phyloP scores from a whole-genome alignment of 2,888 invertebrate genomes.

The Blomia tropicalis region DNA sequence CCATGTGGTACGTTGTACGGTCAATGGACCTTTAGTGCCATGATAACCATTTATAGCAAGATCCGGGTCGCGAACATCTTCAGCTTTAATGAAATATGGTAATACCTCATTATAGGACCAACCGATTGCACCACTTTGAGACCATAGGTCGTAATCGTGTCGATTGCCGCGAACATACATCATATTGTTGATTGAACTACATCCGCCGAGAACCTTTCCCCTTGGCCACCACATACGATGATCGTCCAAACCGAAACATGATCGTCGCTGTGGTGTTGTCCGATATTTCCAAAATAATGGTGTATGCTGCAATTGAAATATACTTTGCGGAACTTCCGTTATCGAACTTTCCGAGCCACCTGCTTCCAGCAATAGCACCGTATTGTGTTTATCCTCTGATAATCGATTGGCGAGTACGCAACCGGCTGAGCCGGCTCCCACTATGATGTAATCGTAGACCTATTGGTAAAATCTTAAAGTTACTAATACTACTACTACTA shows the following conservation, averaged over 20 bases:
- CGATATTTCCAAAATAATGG: conserved; percentile 75
- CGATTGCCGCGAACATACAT: conserved; percentile 70
- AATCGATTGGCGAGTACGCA: conserved; percentile 70
- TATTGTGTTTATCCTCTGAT: conserved; percentile 29
- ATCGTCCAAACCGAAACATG: conserved; percentile 29
- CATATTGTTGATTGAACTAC: conserved; percentile 74
- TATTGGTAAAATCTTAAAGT: neutral
- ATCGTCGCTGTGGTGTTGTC: conserved; percentile 54
- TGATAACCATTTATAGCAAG: conserved; percentile 28
- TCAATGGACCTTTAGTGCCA: conserved; percentile 25
- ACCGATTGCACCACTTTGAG: conserved; percentile 57
- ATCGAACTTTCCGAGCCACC: conserved; percentile 31
- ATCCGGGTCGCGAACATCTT: conserved; percentile 35
- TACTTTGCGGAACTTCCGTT: conserved; percentile 30
- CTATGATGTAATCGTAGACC: conserved; percentile 16
- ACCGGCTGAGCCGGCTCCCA: conserved; percentile 54
- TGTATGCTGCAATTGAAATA: conserved; percentile 29
- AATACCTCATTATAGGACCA: conserved; percentile 72
- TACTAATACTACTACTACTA: too few species aligned
- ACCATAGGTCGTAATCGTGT: conserved; percentile 74
- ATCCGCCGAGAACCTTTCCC: conserved; percentile 74
- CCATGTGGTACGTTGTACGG: conserved; percentile 26
- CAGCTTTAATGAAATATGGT: conserved; percentile 51
- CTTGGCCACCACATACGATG: conserved; percentile 50
- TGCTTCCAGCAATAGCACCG: conserved; percentile 31